These are phyloP conservation scores for Proctacanthus coquilletti DNA, from an alignment of 1,140 invertebrate species.

Conservation along the genomic window DNA sequence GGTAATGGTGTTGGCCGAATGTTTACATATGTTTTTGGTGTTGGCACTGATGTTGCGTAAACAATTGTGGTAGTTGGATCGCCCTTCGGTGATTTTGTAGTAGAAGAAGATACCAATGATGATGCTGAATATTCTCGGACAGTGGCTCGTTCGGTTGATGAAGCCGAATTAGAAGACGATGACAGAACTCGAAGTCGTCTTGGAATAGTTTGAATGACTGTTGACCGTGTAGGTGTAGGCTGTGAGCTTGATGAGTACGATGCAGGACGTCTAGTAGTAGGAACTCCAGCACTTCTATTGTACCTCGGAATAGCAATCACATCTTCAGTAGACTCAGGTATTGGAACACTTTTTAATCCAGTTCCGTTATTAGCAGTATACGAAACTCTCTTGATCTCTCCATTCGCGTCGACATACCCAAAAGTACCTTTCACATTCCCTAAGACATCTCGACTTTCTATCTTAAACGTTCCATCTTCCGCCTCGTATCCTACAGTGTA, in stretches of 20 bases:
- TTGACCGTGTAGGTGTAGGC: conserved; percentile 33
- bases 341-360: conserved; percentile 32
- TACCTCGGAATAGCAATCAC: conserved; percentile 27
- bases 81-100: conserved; percentile 11
- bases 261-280: conserved; percentile 32
- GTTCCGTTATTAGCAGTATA: conserved; percentile 47
- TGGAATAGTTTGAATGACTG: conserved; percentile 44
- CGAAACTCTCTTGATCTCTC: conserved; percentile 69
- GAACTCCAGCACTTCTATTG: conserved; percentile 29
- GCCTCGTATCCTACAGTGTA: conserved; percentile 76
- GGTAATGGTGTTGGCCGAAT: conserved; percentile 1
- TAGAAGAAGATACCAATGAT: conserved; percentile 16
- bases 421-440: conserved; percentile 77
- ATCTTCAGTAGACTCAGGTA: conserved; percentile 23
- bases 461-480: conserved; percentile 68
- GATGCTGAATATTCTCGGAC: conserved; percentile 9
- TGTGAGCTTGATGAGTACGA: conserved; percentile 28
- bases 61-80: conserved; percentile 10
- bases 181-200: conserved; percentile 31
- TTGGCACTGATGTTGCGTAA: conserved; percentile 16
- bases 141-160: conserved; percentile 23
- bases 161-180: conserved; percentile 21
- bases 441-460: conserved; percentile 62
- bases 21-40: conserved; percentile 5
- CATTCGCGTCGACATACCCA: conserved; percentile 65